Conservation (phyloP, 92 coral and sea anemone species). For the Scolanthus callimorphus region DNA sequence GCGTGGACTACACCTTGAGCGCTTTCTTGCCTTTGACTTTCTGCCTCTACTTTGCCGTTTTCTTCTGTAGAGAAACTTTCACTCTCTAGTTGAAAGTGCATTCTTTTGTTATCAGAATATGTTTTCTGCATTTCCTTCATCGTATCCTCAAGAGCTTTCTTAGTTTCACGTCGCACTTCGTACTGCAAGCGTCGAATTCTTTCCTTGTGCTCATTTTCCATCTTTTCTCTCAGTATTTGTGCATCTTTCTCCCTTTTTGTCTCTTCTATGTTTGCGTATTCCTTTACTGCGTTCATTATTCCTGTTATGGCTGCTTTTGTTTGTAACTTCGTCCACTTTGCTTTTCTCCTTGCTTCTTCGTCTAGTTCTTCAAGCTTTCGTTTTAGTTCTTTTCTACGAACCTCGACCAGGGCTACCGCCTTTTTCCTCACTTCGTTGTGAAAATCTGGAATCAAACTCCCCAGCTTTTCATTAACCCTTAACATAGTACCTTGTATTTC, state of each 20-base stretch:
- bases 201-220: constrained; percentile 20
- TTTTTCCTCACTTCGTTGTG: background rate
- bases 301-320: background rate
- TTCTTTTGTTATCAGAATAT: background rate
- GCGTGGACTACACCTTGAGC: too few relatives aligned
- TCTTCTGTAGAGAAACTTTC: too few relatives aligned
- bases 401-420: background rate
- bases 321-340: constrained; percentile 2
- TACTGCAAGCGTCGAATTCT: too few relatives aligned
- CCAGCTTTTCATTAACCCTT: background rate
- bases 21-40: too few relatives aligned
- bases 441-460: background rate
- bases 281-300: background rate
- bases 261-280: background rate
- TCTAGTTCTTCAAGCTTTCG: constrained; percentile 2
- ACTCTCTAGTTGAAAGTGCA: too few relatives aligned
- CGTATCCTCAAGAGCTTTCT: background rate
- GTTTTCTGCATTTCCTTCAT: background rate
- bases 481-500: background rate
- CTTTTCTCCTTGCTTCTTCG: constrained; percentile 7
- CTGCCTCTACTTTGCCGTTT: too few relatives aligned
- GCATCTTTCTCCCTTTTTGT: constrained; percentile 12
- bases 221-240: constrained; percentile 7
- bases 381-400: background rate
- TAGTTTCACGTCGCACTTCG: too few relatives aligned